Evolutionary conservation across 2,888 invertebrate species (phyloP).

Genomic region (Dromius quadrimaculatus): DNA sequence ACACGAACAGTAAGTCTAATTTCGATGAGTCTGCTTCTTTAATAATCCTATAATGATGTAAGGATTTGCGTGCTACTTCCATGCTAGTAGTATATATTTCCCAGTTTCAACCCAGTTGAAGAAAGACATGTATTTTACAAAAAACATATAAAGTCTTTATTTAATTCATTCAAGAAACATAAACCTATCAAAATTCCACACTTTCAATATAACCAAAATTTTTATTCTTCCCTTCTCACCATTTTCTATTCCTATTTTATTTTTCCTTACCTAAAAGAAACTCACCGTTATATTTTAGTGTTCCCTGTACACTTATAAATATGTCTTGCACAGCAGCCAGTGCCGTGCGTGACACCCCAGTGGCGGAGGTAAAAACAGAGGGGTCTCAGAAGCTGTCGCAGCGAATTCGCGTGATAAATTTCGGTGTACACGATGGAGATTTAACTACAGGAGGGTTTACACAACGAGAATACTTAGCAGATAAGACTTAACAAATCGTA

Average conservation of each 20-base stretch:
- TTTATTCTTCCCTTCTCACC: neutral
- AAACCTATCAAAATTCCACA: neutral
- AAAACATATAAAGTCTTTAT: too few species aligned
- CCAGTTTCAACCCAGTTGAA: too few species aligned
- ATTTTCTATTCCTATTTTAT: neutral
- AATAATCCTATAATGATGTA: too few species aligned
- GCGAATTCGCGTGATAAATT: constrained; percentile 12
- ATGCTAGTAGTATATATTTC: too few species aligned
- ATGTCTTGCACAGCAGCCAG: constrained; percentile 8
- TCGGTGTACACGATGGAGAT: neutral
- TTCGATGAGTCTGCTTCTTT: too few species aligned
- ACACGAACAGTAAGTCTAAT: too few species aligned
- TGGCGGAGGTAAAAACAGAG: neutral
- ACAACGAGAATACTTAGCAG: neutral
- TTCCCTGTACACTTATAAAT: constrained; percentile 1
- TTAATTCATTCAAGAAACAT: too few species aligned
- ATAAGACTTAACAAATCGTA: too few species aligned
- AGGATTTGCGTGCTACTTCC: too few species aligned
- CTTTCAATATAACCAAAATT: neutral
- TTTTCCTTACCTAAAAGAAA: neutral
- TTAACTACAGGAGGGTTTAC: neutral
- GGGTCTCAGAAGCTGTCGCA: neutral
- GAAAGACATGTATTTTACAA: too few species aligned
- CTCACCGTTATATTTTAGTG: neutral
- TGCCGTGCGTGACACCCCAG: neutral